Evolutionary conservation across 2,113 vertebrate species (phyloP).

Genomic region (Sinocyclocheilus rhinocerous): DNA sequence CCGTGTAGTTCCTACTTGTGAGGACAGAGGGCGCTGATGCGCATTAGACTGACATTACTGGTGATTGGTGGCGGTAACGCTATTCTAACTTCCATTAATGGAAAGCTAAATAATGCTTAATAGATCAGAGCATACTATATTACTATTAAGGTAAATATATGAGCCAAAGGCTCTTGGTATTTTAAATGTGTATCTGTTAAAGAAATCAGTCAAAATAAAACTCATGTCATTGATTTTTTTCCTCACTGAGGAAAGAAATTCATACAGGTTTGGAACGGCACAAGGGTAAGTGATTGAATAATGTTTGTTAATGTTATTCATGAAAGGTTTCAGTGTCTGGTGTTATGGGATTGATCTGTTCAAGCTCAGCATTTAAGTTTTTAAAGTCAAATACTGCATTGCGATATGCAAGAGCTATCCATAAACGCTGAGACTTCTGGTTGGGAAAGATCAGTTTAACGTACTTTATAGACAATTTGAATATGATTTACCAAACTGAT

Average conservation of each 20-base stretch:
- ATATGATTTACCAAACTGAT: neutral
- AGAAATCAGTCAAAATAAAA: neutral
- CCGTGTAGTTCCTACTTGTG: conserved; percentile 69
- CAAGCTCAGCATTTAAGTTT: neutral
- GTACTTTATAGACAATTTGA: neutral
- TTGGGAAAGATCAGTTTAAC: neutral
- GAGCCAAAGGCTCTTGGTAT: neutral
- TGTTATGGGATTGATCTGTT: neutral
- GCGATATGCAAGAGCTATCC: neutral
- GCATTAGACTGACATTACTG: conserved; percentile 1
- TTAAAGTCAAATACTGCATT: neutral
- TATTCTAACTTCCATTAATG: neutral
- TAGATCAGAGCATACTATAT: neutral
- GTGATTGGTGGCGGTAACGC: too few relatives aligned
- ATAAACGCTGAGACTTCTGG: neutral
- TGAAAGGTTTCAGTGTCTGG: neutral
- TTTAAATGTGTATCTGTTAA: neutral
- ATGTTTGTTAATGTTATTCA: neutral
- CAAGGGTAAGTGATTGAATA: neutral
- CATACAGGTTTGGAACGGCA: neutral
- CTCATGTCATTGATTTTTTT: neutral
- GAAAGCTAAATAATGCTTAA: neutral
- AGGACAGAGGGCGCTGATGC: conserved; percentile 75
- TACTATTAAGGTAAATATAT: neutral
- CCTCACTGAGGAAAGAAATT: neutral